These are phyloP conservation scores for Cyanoramphus novaezelandiae DNA, from an alignment of 2,113 vertebrate species.

Conservation along the genomic window DNA sequence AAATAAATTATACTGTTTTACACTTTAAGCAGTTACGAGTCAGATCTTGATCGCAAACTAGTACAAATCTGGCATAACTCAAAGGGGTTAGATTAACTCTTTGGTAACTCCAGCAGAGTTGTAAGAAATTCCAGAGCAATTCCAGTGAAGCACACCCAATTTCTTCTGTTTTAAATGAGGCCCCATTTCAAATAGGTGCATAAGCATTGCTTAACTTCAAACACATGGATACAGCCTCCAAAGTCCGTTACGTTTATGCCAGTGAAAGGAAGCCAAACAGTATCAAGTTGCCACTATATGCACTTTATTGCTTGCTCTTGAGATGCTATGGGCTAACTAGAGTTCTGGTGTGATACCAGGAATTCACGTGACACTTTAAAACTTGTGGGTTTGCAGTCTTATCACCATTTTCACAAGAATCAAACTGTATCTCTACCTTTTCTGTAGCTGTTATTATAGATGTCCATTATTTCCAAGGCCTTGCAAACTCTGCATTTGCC, in stretches of 20 bases:
- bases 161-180: slow-evolving; percentile 4
- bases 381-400: background rate
- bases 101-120: background rate
- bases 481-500: background rate
- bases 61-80: background rate
- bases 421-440: background rate
- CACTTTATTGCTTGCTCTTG: background rate
- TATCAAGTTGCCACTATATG: background rate
- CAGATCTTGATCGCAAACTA: background rate
- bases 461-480: background rate
- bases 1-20: background rate
- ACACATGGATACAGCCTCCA: background rate
- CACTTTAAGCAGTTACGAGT: background rate
- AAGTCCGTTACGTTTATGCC: background rate
- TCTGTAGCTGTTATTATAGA: background rate
- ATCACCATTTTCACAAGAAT: background rate
- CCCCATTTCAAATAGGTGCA: background rate
- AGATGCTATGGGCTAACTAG: background rate
- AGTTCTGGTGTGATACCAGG: background rate
- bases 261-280: background rate
- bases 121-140: slow-evolving; percentile 33
- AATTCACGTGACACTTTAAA: background rate
- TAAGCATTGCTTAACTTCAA: slow-evolving; percentile 21
- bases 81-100: background rate
- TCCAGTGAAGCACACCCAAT: background rate